Evolutionary conservation across 92 coral and sea anemone species (phyloP).

Genomic region (Ricordea florida): DNA sequence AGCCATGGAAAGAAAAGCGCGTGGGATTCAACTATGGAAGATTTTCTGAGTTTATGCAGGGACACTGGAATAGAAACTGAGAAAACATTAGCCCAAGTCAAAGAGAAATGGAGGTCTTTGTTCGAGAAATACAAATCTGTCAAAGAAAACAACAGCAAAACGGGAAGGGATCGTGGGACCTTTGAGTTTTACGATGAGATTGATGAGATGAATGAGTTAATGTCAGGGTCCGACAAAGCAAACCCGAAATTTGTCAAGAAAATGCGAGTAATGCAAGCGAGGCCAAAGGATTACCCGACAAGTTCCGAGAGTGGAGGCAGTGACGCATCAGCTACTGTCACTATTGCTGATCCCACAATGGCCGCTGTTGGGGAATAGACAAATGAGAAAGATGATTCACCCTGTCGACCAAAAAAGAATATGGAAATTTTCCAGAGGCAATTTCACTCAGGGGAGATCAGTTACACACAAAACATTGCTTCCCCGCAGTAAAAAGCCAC

Average conservation of each 20-base stretch:
- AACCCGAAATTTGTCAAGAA: conserved; percentile 44
- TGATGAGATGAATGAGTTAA: conserved; percentile 38
- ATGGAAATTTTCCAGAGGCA: no score
- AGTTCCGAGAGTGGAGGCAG: background rate
- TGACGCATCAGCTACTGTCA: background rate
- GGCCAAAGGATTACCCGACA: background rate
- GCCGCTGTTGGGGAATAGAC: background rate
- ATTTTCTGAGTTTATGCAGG: conserved; percentile 6
- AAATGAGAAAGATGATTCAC: background rate
- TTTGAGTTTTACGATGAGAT: conserved; percentile 52
- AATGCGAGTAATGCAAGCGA: background rate
- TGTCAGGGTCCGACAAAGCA: conserved; percentile 38
- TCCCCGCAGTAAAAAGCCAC: no score
- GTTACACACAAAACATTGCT: no score
- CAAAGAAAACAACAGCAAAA: conserved; percentile 38
- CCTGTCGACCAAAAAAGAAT: conserved; percentile 23
- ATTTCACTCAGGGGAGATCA: no score
- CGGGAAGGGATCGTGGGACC: conserved; percentile 33
- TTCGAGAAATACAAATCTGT: conserved; percentile 48
- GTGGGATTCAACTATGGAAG: conserved; percentile 19
- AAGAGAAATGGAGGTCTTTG: conserved; percentile 48
- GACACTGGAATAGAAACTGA: conserved; percentile 34
- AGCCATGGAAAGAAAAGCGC: conserved; percentile 33
- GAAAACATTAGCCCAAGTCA: conserved; percentile 32
- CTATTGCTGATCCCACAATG: background rate